A percentile compares a stretch with the other conserved stretches of the same genome.
Evolutionary conservation across 2,888 invertebrate genomes (phyloP).

Genomic region (Odontocolon sp.): DNA sequence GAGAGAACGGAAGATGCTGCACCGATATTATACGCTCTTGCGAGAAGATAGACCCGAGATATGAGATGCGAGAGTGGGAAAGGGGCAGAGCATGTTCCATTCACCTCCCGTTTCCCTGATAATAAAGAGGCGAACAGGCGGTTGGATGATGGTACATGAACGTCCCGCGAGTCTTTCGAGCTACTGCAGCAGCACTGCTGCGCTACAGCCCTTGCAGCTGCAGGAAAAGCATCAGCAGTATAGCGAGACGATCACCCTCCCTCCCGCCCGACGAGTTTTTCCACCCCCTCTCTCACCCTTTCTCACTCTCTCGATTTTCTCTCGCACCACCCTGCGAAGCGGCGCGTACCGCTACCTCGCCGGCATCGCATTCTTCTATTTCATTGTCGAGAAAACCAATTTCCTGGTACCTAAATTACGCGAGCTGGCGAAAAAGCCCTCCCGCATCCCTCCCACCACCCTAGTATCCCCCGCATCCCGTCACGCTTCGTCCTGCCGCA

Average conservation of each 20-base stretch:
- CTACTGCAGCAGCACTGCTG: conserved; percentile 56
- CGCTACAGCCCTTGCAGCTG: conserved; percentile 32
- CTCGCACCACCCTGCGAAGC: conserved; percentile 45
- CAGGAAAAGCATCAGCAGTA: conserved; percentile 50
- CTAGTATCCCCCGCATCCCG: conserved; percentile 11
- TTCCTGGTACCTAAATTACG: conserved; percentile 81
- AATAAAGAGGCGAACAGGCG: conserved; percentile 69
- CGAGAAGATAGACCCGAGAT: conserved; percentile 1
- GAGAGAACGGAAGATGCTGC: conserved; percentile 28
- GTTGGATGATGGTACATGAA: conserved; percentile 64
- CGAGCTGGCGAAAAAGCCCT: conserved; percentile 77
- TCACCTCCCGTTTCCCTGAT: conserved; percentile 57
- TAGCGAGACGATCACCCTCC: conserved; percentile 42
- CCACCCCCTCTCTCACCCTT: conserved; percentile 52
- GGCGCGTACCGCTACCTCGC: conserved; percentile 57
- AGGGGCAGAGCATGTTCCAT: conserved; percentile 50
- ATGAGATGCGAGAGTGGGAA: conserved; percentile 9
- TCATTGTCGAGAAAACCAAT: conserved; percentile 81
- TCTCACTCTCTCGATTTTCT: conserved; percentile 25
- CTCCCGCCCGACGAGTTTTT: conserved; percentile 14
- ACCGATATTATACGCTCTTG: conserved; percentile 11
- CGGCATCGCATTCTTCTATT: conserved; percentile 81
- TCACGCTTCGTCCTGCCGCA: conserved; percentile 9
- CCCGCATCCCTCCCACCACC: conserved; percentile 32
- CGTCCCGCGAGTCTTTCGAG: conserved; percentile 57